Evolutionary conservation across 1,140 invertebrate genomes (phyloP).

Genomic region (Drosophila parvula): DNA sequence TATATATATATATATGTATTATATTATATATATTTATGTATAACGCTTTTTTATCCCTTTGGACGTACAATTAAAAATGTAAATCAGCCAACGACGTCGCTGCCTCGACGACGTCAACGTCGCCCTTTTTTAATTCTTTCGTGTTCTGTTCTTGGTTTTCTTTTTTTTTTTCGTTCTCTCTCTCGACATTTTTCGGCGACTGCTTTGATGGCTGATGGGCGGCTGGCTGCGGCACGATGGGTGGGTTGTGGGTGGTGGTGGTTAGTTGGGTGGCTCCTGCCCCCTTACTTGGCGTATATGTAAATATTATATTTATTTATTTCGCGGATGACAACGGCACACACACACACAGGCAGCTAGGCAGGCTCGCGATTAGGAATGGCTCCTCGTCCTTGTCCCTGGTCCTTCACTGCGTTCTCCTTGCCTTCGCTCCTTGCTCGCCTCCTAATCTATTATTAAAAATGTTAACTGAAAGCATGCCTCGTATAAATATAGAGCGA

Average conservation of each 20-base stretch:
- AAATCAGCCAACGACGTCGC: constrained; percentile 67
- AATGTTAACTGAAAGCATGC: constrained; percentile 67
- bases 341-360: neutral
- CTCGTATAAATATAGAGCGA: constrained; percentile 56
- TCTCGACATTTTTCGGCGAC: constrained; percentile 35
- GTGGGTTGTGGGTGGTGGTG: constrained; percentile 24
- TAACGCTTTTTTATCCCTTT: constrained; percentile 37
- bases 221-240: neutral
- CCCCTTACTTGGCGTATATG: constrained; percentile 14
- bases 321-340: constrained; percentile 40
- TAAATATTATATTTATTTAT: constrained; percentile 56
- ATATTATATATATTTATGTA: neutral
- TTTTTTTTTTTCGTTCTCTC: neutral
- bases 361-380: constrained; percentile 20
- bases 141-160: constrained; percentile 7
- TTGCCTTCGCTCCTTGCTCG: neutral
- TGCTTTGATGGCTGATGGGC: constrained; percentile 43
- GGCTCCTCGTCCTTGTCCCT: neutral
- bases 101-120: constrained; percentile 9
- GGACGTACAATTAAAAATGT: constrained; percentile 78
- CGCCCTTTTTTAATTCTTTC: constrained; percentile 39
- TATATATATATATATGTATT: neutral
- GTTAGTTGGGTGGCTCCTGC: constrained; percentile 31
- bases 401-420: neutral
- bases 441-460: constrained; percentile 68